Base-by-base conservation (phyloP, 2,888 invertebrate genomes). In the Zaprionus obscuricornis region DNA sequence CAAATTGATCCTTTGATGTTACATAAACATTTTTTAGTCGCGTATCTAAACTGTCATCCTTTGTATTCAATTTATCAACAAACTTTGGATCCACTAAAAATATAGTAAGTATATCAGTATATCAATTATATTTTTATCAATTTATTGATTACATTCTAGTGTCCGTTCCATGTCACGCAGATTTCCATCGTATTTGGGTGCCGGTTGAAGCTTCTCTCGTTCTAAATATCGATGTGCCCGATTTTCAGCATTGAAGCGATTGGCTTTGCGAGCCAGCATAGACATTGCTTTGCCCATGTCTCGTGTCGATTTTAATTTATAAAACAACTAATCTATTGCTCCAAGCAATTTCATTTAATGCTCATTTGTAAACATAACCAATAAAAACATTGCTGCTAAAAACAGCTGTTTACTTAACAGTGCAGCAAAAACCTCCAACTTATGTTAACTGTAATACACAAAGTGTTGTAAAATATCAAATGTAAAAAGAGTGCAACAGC, bases 1-100 rank as follows among this genome's bases (percentile, higher is more conserved):
- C 93, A 31, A 92, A 91, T 51, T 90, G 89, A 50, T 93, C 93
- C 49, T 91, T 84, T 0, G 95, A 94, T 49, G 92, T 93, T 87
- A 96, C 95, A 92, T 92, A 96, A 90, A 96, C 93, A 87, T 92
- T 91, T 89, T 93, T 94, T 58, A 96, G 90, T 85, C 93, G 91
- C 24, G 91, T 89, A 81, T 95, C 92, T 7, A 96, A 91, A n/a
- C 76, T 87, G 4, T 85, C 43, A 88, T 96, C 91, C 88, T 95
- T 95, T 74, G 89, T 92, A 55, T 92, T 90, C n/a, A 94, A 90
- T 72, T 92, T 92, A 40, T 93, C 91, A 49, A 93, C 90, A 47
- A 93, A 91, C 47, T 92, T 89, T 0, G 95, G 94, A 69, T 94
- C 91, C 36, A 92, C 91, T 90, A 18, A 1, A 68, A 67, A 11